Percentiles rank a stretch among this genome's conserved stretches.
Evolutionary conservation across 2,113 vertebrate genomes (phyloP).

Genomic region (Amphilophus citrinellus): DNA sequence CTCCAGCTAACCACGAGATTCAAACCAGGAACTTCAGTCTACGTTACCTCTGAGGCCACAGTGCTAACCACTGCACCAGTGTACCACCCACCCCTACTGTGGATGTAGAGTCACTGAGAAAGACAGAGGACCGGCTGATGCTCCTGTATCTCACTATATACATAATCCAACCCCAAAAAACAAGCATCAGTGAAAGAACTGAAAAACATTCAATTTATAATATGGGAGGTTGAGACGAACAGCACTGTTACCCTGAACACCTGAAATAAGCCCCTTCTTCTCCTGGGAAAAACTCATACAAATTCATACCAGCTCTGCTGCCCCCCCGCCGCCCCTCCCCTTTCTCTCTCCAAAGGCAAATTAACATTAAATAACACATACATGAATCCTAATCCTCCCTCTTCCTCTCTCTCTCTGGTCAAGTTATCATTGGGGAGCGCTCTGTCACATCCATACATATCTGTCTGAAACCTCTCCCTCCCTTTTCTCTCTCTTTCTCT

Average conservation of each 20-base stretch:
- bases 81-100: neutral
- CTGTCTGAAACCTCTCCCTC: constrained; percentile 11
- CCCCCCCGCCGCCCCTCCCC: constrained; percentile 28
- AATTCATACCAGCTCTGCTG: constrained; percentile 31
- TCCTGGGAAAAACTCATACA: constrained; percentile 50
- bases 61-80: fast-evolving
- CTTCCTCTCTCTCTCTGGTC: constrained; percentile 19
- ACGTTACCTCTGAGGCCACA: neutral
- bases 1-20: neutral
- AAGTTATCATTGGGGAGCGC: constrained; percentile 46
- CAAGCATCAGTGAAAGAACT: neutral
- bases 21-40: neutral
- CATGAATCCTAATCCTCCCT: constrained; percentile 64
- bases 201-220: neutral
- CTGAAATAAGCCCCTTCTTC: constrained; percentile 13
- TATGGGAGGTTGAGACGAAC: neutral
- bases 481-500: constrained; percentile 9
- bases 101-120: neutral
- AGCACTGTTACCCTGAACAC: neutral
- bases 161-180: neutral
- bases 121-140: neutral
- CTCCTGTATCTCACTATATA: neutral
- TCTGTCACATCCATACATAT: constrained; percentile 33
- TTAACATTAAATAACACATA: constrained; percentile 65
- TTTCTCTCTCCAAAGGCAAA: constrained; percentile 75